Evolutionary conservation across 1,140 invertebrate genomes (phyloP), one percentile per base, ranked within the genome.

Genomic region (Eriosoma lanigerum): DNA sequence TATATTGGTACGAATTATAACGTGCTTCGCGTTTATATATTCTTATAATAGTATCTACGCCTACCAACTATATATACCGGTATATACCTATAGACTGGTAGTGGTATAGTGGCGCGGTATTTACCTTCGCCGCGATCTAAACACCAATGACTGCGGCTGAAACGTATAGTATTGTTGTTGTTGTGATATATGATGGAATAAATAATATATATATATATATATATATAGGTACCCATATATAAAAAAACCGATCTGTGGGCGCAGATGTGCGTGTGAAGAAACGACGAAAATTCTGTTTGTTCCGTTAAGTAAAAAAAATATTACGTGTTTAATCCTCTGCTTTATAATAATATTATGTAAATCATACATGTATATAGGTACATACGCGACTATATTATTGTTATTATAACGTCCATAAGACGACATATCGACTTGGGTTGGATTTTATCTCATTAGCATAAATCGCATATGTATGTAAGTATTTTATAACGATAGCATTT

Each of bases 241-340:
- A 44, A 24, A 46, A 3, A 62, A 29, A 32, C 60, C 60, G n/a
- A 4, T 32, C 68, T 24, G 68, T 52, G 68, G 68, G 68, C 68
- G 46, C 48, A 1, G 66, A 29, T 52, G 46, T 54, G 52, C 52
- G 68, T 38, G 21, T 24, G 1, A 26, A 52, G 19, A n/a, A 17
- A 70, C 46, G 66, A 26, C 24, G 66, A 50, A 72, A 72, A 52
- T 52, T 46, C 66, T 46, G 46, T 68, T 38, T 46, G 26, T 52
- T 10, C 3, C 17, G 48, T 15, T 8, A 0, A 26, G 24, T 21
- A 26, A 48, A 68, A 48, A 48, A 70, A 44, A 66, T 3, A 32
- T 17, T 60, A 60, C 58, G 62, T 64, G 62, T 64, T 44, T 72
- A 72, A 72, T 72, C 68, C 46, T 52, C 68, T 26, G 21, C 48